phyloP scores from a whole-genome alignment of 2,888 invertebrate species.

The Andrena praecox region DNA sequence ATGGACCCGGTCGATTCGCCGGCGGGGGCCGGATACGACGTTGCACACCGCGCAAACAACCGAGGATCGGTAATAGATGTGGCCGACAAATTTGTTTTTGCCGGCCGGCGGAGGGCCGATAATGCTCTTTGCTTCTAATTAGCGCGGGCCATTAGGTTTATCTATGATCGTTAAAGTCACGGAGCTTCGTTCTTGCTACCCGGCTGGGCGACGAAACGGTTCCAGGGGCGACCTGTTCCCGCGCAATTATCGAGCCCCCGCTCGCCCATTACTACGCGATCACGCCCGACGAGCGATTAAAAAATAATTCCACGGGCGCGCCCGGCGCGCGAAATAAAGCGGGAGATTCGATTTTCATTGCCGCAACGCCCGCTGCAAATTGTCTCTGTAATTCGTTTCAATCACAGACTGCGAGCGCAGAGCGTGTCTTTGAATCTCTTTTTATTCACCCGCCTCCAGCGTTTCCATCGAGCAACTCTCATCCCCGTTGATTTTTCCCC shows the following conservation, averaged over 20 bases:
- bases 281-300: constrained; percentile 20
- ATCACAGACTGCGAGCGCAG: constrained; percentile 27
- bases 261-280: constrained; percentile 36
- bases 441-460: not conserved
- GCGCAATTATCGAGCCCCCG: constrained; percentile 26
- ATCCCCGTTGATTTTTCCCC: constrained; percentile 26
- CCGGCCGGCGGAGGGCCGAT: constrained; percentile 60
- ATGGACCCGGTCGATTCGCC: not conserved
- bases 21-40: not conserved
- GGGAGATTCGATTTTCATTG: constrained; percentile 39
- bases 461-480: constrained; percentile 18
- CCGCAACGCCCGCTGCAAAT: constrained; percentile 42
- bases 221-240: constrained; percentile 40
- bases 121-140: constrained; percentile 77
- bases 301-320: constrained; percentile 39
- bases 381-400: constrained; percentile 50
- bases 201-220: constrained; percentile 39
- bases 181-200: constrained; percentile 52
- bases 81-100: constrained; percentile 64
- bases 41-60: constrained; percentile 34
- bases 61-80: constrained; percentile 64
- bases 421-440: constrained; percentile 34
- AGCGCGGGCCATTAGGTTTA: constrained; percentile 71
- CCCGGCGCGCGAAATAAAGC: constrained; percentile 24
- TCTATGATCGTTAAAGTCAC: constrained; percentile 65